A percentile compares a stretch with the other conserved stretches of the same genome.
These are phyloP conservation scores for Aythya baeri DNA, from an alignment of 2,113 vertebrate genomes.

Conservation along the genomic window DNA sequence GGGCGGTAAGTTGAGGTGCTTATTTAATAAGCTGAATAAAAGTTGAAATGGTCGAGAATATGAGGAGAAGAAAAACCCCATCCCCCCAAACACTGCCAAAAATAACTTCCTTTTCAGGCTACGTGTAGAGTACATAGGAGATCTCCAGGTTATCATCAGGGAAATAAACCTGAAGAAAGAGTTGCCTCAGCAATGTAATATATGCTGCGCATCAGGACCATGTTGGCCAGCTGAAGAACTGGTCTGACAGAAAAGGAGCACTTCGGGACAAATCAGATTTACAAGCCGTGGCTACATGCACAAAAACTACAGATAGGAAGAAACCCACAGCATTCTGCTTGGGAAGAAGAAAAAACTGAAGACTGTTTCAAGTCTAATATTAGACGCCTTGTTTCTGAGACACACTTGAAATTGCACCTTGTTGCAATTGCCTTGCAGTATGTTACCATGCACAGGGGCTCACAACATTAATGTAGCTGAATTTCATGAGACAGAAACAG, in stretches of 20 bases:
- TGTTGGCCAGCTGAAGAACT: conserved; percentile 19
- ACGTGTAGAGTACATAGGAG: not conserved
- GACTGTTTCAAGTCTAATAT: not conserved
- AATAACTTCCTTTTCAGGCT: not conserved
- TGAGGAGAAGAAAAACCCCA: not conserved
- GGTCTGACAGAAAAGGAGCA: conserved; percentile 39
- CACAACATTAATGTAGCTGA: not conserved
- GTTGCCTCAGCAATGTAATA: not conserved
- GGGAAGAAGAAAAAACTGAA: not conserved
- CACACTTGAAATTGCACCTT: not conserved
- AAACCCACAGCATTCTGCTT: not conserved
- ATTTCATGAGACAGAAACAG: not conserved
- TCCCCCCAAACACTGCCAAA: not conserved
- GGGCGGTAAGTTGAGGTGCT: not conserved
- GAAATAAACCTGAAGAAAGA: not conserved
- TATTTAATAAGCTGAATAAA: conserved; percentile 4
- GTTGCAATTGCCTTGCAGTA: not conserved
- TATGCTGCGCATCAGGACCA: not conserved
- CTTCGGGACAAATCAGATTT: conserved; percentile 50
- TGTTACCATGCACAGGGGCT: not conserved
- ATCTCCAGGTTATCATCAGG: not conserved
- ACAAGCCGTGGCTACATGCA: conserved; percentile 14
- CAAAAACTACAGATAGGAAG: not conserved
- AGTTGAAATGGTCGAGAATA: not conserved
- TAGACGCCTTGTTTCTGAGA: not conserved